Base-by-base conservation (phyloP, 2,888 invertebrate genomes). In the Limnephilus marmoratus region DNA sequence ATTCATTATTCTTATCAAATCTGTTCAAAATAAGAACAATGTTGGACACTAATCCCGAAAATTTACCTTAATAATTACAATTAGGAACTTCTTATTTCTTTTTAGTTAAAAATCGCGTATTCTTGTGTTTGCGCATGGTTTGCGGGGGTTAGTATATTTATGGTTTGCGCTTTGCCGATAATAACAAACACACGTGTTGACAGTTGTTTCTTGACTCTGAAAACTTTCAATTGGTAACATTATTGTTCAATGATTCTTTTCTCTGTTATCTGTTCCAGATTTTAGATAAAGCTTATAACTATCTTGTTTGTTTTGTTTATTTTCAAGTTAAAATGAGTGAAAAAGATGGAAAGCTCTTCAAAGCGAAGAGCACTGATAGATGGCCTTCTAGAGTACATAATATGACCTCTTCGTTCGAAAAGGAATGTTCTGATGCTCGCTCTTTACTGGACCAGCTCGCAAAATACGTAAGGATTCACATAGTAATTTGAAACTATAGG, bases 361-460 rank as follows among this genome's bases (percentile, higher is more conserved):
- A 29, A 34, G 12, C 34, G 2, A 68, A 87, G 18, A 87, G 68
- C 34, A 29, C 68, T 68, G 87, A 87, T 53, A 87, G 87, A 87
- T 87, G 87, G 87, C 87, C 53, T 9, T 87, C 87, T 9, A 87
- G 68, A 53, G n/a, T 87, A 29, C 29, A 18, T 5, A 87, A 37
- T 87, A 15, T 87, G 53, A 68, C 53, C 29, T 13, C 49, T 5
- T 29, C 68, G 2, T 87, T 24, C 31, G 13, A 68, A 87, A 53
- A 53, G 15, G 87, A 87, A 18, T 87, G 87, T 29, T 5, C 31
- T 9, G 87, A 87, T 31, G 87, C 68, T 29, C 87, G 15, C 15
- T 11, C n/a, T 37, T 87, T 34, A 29, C 37, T 87, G 68, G 68
- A 68, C 37, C 68, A 34, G 29, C 87, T 87, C 24, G n/a, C 68